Base-by-base conservation (phyloP, 2,113 vertebrate genomes). In the Stictonetta naevosa region DNA sequence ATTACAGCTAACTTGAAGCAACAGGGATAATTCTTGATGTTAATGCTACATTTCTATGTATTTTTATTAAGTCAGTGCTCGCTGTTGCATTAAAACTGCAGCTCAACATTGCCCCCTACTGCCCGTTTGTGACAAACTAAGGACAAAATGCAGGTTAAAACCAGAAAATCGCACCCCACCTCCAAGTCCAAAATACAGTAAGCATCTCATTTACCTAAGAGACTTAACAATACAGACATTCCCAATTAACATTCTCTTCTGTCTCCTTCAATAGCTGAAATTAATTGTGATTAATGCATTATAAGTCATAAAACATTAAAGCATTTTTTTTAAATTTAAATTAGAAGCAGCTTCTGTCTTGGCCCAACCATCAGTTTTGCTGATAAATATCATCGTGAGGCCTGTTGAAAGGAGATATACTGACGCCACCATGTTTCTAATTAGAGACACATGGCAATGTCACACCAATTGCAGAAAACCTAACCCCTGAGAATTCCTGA, bases 101-200 rank as follows among this genome's bases (percentile, higher is more conserved):
- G 98, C 98, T 98, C 99, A 99, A 99, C 98, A 99, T 95, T 99
- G 99, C 98, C 99, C 99, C 98, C 99, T 98, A 95, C 97, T 98
- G 99, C 91, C 96, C 40, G 1, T 6, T 72, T 21, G 36, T 8
- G 36, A 3, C 68, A 91, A 23, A 50, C 36, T n/a, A 20, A 18
- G 72, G 38, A 34, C 72, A 11, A 63, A 66, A 18, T 6, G 48
- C 5, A 91, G 28, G 11, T 21, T 28, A 13, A 1, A 8, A 1
- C 89, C 26, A 1, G 13, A 15, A 36, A 26, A 25, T 1, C 4
- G 6, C 34, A 74, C 10, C 44, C 50, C 66, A n/a, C 26, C 26
- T 87, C 50, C n/a, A 36, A 18, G 12, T 19, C 76, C 40, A 68
- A 48, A 50, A 50, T 36, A 60, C 83, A 78, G 79, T 46, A n/a